Conservation (phyloP, 2,797 vertebrate species). For the Hozukius guyotensis region DNA sequence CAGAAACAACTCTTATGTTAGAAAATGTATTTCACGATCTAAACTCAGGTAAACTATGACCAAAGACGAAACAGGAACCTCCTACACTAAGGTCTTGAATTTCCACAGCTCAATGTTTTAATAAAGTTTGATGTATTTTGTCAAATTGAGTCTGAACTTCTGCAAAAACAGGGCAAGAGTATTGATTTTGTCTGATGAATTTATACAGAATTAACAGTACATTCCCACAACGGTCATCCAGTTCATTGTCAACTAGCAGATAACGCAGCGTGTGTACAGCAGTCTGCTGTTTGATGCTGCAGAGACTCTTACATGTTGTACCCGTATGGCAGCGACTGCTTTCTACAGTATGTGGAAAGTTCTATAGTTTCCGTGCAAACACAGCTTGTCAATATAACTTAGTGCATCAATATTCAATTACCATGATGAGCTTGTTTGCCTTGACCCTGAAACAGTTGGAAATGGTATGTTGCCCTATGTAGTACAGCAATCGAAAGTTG, state of each 20-base stretch:
- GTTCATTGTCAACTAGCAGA: not conserved
- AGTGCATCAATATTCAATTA: constrained; percentile 37
- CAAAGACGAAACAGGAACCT: not conserved
- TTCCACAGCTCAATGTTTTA: not conserved
- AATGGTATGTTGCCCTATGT: constrained; percentile 1
- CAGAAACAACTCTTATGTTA: not conserved
- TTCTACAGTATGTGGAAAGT: constrained; percentile 44
- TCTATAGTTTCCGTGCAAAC: constrained; percentile 40
- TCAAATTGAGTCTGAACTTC: not conserved
- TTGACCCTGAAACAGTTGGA: not conserved
- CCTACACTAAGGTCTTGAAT: not conserved
- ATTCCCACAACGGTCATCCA: not conserved
- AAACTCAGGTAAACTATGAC: not conserved
- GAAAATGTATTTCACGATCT: not conserved
- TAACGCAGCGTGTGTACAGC: not conserved
- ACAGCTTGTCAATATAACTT: constrained; percentile 39
- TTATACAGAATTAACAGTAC: not conserved
- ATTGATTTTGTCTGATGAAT: not conserved
- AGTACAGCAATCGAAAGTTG: not conserved
- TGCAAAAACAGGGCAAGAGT: not conserved
- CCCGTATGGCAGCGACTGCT: not conserved
- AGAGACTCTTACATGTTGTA: not conserved
- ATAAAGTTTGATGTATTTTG: not conserved
- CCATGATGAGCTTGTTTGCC: constrained; percentile 7
- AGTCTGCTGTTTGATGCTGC: not conserved